Percentiles rank a stretch among this genome's conserved stretches.
These are phyloP conservation scores for Argynnis bischoffii DNA, from an alignment of 2,888 invertebrate species.

Conservation along the genomic window DNA sequence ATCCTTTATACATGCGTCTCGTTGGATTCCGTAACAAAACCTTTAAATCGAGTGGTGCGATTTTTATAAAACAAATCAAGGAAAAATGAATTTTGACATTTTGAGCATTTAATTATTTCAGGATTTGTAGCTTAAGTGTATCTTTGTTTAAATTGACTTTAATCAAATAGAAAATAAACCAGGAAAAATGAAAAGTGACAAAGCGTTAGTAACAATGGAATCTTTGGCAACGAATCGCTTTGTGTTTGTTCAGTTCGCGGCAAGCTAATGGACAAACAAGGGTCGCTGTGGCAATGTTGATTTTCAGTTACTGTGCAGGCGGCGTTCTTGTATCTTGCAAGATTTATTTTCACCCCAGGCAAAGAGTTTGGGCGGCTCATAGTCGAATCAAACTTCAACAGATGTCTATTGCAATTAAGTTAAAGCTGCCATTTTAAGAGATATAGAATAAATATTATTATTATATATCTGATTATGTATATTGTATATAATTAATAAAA, in stretches of 20 bases:
- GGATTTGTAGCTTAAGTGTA: slow-evolving; percentile 28
- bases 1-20: too few relatives aligned
- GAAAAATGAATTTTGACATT: too few relatives aligned
- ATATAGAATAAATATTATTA: background rate
- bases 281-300: slow-evolving; percentile 69
- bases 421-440: background rate
- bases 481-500: too few relatives aligned
- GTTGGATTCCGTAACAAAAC: too few relatives aligned
- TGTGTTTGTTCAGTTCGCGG: slow-evolving; percentile 70
- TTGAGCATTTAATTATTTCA: too few relatives aligned
- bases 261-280: slow-evolving; percentile 80
- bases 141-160: slow-evolving; percentile 22
- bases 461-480: too few relatives aligned
- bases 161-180: slow-evolving; percentile 19
- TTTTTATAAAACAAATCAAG: too few relatives aligned
- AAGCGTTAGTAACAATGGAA: slow-evolving; percentile 42
- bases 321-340: slow-evolving; percentile 67
- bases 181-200: slow-evolving; percentile 39
- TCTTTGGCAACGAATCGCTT: slow-evolving; percentile 47
- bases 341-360: slow-evolving; percentile 68
- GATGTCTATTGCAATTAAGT: slow-evolving; percentile 19
- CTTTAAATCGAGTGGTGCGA: too few relatives aligned
- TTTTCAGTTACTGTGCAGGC: slow-evolving; percentile 72
- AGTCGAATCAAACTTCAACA: slow-evolving; percentile 20
- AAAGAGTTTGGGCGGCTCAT: slow-evolving; percentile 33